Percentiles rank a stretch among this genome's conserved stretches.
phyloP scores from a whole-genome alignment of 2,113 vertebrate genomes.

The Sebastes fasciatus region DNA sequence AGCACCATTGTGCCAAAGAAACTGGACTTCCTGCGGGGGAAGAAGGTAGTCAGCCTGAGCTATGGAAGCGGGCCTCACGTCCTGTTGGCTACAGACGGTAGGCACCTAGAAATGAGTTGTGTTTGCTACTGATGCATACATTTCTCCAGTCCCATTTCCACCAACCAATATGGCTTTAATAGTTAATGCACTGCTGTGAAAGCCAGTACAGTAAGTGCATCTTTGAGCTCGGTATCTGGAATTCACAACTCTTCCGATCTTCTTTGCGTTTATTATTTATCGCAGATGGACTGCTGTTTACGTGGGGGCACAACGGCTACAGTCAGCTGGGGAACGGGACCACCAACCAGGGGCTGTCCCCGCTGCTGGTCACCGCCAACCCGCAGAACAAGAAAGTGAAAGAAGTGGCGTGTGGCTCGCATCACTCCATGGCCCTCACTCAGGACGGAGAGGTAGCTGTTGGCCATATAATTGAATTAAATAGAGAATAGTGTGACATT shows the following conservation, averaged over 20 bases:
- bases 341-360: constrained; percentile 89
- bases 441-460: constrained; percentile 93
- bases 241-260: neutral
- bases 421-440: constrained; percentile 92
- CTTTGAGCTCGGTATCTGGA: neutral
- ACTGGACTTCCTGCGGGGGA: constrained; percentile 90
- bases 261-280: neutral
- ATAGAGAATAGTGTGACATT: neutral
- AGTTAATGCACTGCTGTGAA: neutral
- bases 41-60: constrained; percentile 92
- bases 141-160: neutral
- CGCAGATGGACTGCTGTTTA: constrained; percentile 92
- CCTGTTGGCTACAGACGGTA: constrained; percentile 91
- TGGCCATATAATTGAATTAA: too few species aligned
- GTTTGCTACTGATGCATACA: too few species aligned
- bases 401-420: constrained; percentile 93
- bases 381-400: constrained; percentile 89
- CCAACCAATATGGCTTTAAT: neutral
- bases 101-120: neutral
- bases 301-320: constrained; percentile 96
- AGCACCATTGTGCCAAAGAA: constrained; percentile 94
- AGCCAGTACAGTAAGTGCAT: neutral
- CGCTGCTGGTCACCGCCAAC: constrained; percentile 89
- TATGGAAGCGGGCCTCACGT: constrained; percentile 96
- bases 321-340: constrained; percentile 94